Evolutionary conservation across 1,140 invertebrate genomes (phyloP), one percentile per base, ranked within the genome.

Genomic region (Helicorthomorpha holstii): DNA sequence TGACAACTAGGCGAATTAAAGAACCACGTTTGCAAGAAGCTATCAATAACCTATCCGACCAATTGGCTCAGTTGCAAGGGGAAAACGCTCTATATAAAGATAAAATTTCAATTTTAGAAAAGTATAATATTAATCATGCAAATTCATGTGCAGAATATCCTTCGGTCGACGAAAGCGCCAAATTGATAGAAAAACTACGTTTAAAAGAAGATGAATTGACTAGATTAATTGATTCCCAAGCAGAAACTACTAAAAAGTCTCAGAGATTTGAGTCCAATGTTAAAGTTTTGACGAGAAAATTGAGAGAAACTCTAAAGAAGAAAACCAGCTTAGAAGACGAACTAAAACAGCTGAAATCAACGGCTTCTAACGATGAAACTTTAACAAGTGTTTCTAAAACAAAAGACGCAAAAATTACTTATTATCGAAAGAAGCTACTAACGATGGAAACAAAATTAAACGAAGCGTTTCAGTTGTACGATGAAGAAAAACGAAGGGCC

Each of bases 301-400:
- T 68, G 22, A 60, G 60, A 22, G 60, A 66, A 43, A 49, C 50
- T 21, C 56, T 57, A 52, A 54, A 59, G 10, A 58, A 60, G 26
- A 62, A 64, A 52, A 60, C 59, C 41, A 57, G 53, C 16, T 61
- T 59, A 52, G 64, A 68, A 56, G 56, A 56, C 2, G 62, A 66
- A 48, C 25, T 64, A n/a, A 60, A 64, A 48, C 14, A 61, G 21
- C 46, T 64, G 24, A 59, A 57, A 41, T 41, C 19, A 19, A 19
- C 38, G 38, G 38, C 38, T 19, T 12, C 12, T 19, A 19, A 41
- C 38, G 12, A 12, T 12, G 38, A 41, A 41, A n/a, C n/a, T n/a
- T n/a, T n/a, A n/a, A n/a, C n/a, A n/a, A n/a, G n/a, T n/a, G n/a
- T n/a, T n/a, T n/a, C n/a, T 34, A 34, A 16, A 16, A 34, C 7